Conservation (phyloP, 1,140 invertebrate species). For the Chironomus striatipennis region DNA sequence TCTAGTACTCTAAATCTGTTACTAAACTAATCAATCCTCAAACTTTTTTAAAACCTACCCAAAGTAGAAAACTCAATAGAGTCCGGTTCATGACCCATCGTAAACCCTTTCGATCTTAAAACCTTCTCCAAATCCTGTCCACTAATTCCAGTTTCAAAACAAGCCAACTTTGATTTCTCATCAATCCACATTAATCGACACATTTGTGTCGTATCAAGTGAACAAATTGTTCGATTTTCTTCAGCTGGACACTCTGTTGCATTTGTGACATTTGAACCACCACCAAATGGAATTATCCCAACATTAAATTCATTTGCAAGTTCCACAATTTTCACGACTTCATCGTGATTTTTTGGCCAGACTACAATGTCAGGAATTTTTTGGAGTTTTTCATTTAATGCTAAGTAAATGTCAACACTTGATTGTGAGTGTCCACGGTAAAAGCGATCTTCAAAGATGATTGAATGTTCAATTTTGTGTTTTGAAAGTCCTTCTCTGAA, state of each 20-base stretch:
- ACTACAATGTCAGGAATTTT: conserved; percentile 89
- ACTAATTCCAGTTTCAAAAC: conserved; percentile 84
- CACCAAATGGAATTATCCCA: conserved; percentile 90
- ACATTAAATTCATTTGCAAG: conserved; percentile 67
- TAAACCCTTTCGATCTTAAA: conserved; percentile 59
- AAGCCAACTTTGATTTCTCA: conserved; percentile 73
- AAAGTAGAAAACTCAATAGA: conserved; percentile 96
- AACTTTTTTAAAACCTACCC: conserved; percentile 37
- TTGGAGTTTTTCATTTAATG: conserved; percentile 61
- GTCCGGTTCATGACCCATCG: conserved; percentile 91
- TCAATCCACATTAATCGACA: conserved; percentile 92
- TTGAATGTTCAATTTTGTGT: conserved; percentile 60
- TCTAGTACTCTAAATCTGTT: too few relatives aligned
- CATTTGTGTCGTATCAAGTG: conserved; percentile 93
- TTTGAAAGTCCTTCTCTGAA: conserved; percentile 53
- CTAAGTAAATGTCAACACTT: conserved; percentile 74
- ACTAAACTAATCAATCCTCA: too few relatives aligned
- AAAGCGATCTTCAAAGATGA: conserved; percentile 73
- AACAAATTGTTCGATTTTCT: conserved; percentile 80
- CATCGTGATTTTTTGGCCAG: conserved; percentile 80
- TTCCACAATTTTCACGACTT: conserved; percentile 73
- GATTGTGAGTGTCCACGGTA: conserved; percentile 91
- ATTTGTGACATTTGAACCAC: conserved; percentile 93
- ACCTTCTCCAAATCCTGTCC: conserved; percentile 87
- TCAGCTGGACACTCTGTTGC: conserved; percentile 75